Percentiles rank a stretch among this genome's conserved stretches.
Evolutionary conservation across 2,888 invertebrate genomes (phyloP).

Genomic region (Choristoneura rosaceana): DNA sequence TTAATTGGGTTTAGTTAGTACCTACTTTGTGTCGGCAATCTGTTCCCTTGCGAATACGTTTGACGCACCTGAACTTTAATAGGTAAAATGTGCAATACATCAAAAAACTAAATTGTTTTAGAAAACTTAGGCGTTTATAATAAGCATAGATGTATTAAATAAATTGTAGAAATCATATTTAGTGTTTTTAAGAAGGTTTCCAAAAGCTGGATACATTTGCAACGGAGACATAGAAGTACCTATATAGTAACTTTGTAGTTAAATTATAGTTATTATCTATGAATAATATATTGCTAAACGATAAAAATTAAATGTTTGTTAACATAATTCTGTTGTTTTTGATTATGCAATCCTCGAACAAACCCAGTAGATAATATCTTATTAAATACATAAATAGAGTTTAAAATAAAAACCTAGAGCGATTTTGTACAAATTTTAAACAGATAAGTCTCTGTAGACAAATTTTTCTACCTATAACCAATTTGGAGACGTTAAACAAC

Average conservation of each 20-base stretch:
- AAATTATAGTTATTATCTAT: constrained; percentile 78
- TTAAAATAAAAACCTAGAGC: not conserved
- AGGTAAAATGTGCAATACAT: constrained; percentile 79
- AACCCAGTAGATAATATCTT: not conserved
- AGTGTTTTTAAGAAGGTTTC: constrained; percentile 67
- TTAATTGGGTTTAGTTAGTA: constrained; percentile 51
- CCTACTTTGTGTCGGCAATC: constrained; percentile 42
- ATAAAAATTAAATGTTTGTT: constrained; percentile 85
- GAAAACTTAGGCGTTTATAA: constrained; percentile 64
- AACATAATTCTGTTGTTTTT: constrained; percentile 64
- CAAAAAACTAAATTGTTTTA: constrained; percentile 65
- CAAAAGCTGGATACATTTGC: constrained; percentile 55
- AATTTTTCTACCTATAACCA: too few species aligned
- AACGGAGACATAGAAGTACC: constrained; percentile 63
- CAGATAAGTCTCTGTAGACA: too few species aligned
- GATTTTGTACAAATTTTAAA: too few species aligned
- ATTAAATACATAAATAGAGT: not conserved
- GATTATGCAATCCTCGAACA: constrained; percentile 31
- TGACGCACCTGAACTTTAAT: constrained; percentile 49
- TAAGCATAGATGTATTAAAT: constrained; percentile 63
- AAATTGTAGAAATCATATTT: constrained; percentile 69
- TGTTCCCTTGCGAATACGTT: constrained; percentile 43
- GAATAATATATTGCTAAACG: constrained; percentile 85
- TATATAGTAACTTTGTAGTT: constrained; percentile 74
- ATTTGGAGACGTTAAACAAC: too few species aligned